Conservation (phyloP, 2,113 vertebrate genomes). For the Mustelus asterias region DNA sequence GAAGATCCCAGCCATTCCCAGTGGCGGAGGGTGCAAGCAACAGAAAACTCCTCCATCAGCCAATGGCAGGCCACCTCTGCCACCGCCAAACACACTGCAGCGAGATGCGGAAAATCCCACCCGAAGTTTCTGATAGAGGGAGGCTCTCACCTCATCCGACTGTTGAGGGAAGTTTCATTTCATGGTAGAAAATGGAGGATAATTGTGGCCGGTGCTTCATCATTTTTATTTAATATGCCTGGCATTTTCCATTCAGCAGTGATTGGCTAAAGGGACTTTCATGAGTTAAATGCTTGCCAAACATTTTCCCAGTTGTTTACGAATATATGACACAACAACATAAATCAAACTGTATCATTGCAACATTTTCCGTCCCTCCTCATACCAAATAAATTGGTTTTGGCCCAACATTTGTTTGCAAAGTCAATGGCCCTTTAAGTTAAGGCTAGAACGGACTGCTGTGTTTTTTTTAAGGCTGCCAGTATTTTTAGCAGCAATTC, state of each 20-base stretch:
- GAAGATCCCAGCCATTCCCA: too few species aligned
- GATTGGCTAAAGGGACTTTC: not conserved
- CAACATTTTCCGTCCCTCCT: not conserved
- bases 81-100: too few species aligned
- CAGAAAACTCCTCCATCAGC: too few species aligned
- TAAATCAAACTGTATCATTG: not conserved
- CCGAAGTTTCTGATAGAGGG: not conserved
- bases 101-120: too few species aligned
- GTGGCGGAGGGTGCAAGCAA: too few species aligned
- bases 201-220: not conserved
- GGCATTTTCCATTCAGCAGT: not conserved
- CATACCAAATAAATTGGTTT: not conserved
- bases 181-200: not conserved
- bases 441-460: not conserved
- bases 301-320: not conserved
- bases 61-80: too few species aligned
- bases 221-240: not conserved
- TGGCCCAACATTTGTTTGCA: constrained; percentile 29
- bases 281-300: not conserved
- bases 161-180: not conserved
- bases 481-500: constrained; percentile 18
- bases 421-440: not conserved
- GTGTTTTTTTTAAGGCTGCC: not conserved
- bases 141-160: not conserved
- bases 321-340: not conserved